These are phyloP conservation scores for Illadopsis cleaveri DNA, from an alignment of 2,113 vertebrate species.

Conservation along the genomic window DNA sequence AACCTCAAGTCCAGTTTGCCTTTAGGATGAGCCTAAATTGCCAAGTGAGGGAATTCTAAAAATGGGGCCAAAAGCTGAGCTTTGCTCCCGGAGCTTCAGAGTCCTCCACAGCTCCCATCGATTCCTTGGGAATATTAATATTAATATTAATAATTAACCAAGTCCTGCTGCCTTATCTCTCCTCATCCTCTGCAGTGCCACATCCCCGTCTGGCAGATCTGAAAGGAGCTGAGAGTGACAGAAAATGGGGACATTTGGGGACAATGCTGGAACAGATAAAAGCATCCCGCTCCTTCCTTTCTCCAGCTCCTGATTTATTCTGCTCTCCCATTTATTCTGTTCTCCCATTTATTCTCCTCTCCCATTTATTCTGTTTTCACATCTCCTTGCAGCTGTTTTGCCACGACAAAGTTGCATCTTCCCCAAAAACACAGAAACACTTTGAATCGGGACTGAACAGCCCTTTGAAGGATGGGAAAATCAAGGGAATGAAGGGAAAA, in stretches of 20 bases:
- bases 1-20: not conserved
- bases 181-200: not conserved
- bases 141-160: slow-evolving; percentile 47
- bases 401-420: not conserved
- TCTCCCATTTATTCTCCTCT: not conserved
- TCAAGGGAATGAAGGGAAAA: not conserved
- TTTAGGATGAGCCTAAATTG: not conserved
- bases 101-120: not conserved
- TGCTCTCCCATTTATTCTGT: not conserved
- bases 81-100: accelerated
- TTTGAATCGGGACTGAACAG: not conserved
- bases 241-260: slow-evolving; percentile 17
- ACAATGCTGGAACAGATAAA: not conserved
- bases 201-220: too few species aligned
- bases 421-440: not conserved
- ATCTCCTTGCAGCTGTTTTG: not conserved
- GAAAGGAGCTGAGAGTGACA: not conserved
- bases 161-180: not conserved
- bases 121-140: not conserved
- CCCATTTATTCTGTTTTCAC: not conserved
- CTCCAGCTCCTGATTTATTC: not conserved
- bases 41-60: too few species aligned
- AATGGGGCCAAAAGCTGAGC: accelerated
- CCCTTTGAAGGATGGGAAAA: not conserved
- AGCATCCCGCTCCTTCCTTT: slow-evolving; percentile 1